Percentiles rank a stretch among this genome's conserved stretches.
phyloP scores from a whole-genome alignment of 2,797 vertebrate species.

The Falco peregrinus region DNA sequence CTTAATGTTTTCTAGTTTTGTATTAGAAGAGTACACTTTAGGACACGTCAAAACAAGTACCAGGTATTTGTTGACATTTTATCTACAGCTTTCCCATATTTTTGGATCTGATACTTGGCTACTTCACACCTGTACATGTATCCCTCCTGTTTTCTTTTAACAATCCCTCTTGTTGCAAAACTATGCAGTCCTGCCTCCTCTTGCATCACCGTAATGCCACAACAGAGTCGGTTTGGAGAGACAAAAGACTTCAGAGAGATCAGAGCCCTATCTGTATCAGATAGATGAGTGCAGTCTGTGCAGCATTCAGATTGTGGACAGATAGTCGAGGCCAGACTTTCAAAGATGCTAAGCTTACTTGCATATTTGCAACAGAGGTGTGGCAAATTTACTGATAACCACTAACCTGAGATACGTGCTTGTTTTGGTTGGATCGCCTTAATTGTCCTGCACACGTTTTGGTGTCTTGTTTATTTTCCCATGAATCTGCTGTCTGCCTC shows the following conservation, averaged over 20 bases:
- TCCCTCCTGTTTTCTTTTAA: constrained; percentile 19
- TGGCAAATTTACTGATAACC: constrained; percentile 1
- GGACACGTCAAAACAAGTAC: background rate
- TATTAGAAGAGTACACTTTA: background rate
- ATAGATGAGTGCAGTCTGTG: background rate
- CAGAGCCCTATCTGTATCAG: background rate
- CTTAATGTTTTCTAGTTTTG: background rate
- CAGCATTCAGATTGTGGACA: constrained; percentile 21
- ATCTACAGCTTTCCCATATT: constrained; percentile 25
- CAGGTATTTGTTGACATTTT: background rate
- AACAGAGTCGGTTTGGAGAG: background rate
- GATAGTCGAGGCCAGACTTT: constrained; percentile 17
- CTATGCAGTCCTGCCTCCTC: background rate
- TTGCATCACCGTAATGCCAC: constrained; percentile 40
- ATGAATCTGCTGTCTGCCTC: background rate
- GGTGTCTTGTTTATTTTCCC: background rate
- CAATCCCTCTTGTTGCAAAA: constrained; percentile 17
- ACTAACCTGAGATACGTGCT: background rate
- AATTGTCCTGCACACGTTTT: background rate
- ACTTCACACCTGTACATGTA: background rate
- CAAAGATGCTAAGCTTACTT: background rate
- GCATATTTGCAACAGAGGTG: constrained; percentile 36
- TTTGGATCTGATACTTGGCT: constrained; percentile 42
- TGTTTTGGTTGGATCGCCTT: background rate
- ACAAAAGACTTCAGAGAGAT: constrained; percentile 35